Conservation (phyloP, 2,113 vertebrate species). For the Illadopsis cleaveri region DNA sequence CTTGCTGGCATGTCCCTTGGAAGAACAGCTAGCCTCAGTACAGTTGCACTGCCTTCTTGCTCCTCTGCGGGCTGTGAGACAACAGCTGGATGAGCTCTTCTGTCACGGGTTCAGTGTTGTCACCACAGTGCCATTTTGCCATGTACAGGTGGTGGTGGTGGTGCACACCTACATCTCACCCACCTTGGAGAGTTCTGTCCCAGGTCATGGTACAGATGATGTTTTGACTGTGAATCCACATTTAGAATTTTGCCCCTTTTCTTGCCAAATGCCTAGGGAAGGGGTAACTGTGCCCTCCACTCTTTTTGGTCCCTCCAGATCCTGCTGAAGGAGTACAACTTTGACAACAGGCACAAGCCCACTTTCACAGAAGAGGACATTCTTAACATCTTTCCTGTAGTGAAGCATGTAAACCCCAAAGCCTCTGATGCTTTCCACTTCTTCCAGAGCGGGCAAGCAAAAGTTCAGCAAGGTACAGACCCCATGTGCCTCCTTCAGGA, state of each 20-base stretch:
- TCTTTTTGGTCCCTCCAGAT: slow-evolving; percentile 73
- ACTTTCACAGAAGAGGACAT: slow-evolving; percentile 98
- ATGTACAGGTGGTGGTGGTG: not conserved
- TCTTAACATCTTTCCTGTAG: slow-evolving; percentile 97
- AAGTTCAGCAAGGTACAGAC: slow-evolving; percentile 94
- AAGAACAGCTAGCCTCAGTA: not conserved
- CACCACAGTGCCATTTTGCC: not conserved
- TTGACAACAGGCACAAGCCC: slow-evolving; percentile 94
- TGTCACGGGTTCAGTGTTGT: not conserved
- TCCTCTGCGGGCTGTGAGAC: not conserved
- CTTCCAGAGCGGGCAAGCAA: slow-evolving; percentile 98
- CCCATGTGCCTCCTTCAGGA: fast-evolving
- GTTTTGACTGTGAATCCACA: not conserved
- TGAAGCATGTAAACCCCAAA: slow-evolving; percentile 98
- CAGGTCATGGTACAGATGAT: not conserved
- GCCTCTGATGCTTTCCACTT: slow-evolving; percentile 98
- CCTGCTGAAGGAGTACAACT: slow-evolving; percentile 96
- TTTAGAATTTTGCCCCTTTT: not conserved
- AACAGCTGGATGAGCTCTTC: not conserved
- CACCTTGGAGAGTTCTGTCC: not conserved
- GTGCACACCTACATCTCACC: not conserved
- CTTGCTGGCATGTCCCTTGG: not conserved
- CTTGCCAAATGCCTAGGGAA: not conserved
- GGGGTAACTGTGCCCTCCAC: not conserved
- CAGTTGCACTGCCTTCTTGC: not conserved